These are phyloP conservation scores for Pangasius djambal DNA, from an alignment of 2,797 vertebrate species.

Conservation along the genomic window DNA sequence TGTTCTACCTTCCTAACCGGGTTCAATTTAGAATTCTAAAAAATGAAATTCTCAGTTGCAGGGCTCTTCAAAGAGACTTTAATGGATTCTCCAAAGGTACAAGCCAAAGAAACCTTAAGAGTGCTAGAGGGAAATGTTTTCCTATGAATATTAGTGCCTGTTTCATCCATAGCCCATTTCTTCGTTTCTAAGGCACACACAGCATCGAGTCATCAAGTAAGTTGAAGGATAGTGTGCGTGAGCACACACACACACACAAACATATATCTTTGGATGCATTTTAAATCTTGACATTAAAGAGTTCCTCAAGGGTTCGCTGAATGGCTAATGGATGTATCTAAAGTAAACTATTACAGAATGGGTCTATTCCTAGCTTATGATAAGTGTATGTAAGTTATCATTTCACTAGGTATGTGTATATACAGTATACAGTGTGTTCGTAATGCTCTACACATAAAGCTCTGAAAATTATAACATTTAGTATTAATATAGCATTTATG, in stretches of 20 bases:
- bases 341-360: not conserved
- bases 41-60: not conserved
- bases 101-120: not conserved
- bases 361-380: not conserved
- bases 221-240: not conserved
- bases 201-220: not conserved
- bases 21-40: not conserved
- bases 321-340: not conserved
- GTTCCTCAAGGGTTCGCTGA: not conserved
- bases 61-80: not conserved
- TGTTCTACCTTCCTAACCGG: not conserved
- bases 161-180: not conserved
- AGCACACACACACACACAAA: no score
- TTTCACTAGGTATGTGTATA: not conserved
- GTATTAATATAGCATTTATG: not conserved
- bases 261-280: not conserved
- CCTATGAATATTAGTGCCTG: not conserved
- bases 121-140: not conserved
- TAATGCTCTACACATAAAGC: not conserved
- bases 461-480: no score
- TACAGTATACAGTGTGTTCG: no score
- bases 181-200: not conserved
- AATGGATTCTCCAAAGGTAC: not conserved
- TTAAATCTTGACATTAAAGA: not conserved
- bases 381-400: not conserved